Percentiles rank a stretch among this genome's conserved stretches.
Conservation (phyloP, 2,113 vertebrate genomes). For the Albula goreensis region DNA sequence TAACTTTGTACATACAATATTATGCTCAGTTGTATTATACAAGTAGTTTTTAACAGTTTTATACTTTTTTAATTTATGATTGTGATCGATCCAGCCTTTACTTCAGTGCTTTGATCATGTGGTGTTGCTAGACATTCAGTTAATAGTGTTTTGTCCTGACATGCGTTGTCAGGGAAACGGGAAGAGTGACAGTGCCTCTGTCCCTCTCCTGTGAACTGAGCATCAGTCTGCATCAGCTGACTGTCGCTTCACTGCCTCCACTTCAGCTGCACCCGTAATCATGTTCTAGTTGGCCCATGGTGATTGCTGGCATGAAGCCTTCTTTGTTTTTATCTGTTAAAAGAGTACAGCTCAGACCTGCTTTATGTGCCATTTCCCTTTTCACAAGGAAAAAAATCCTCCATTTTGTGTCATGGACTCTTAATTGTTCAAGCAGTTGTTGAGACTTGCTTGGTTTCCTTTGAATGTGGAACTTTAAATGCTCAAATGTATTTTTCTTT, state of each 20-base stretch:
- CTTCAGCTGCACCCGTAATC: background rate
- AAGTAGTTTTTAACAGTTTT: conserved; percentile 62
- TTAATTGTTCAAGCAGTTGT: background rate
- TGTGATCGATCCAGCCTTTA: conserved; percentile 48
- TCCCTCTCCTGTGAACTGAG: background rate
- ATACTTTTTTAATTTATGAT: conserved; percentile 65
- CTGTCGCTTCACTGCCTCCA: background rate
- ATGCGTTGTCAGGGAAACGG: background rate
- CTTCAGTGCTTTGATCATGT: conserved; percentile 51
- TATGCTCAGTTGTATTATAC: conserved; percentile 43
- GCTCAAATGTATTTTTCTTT: conserved; percentile 23
- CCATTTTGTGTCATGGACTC: background rate
- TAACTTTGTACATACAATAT: conserved; percentile 69
- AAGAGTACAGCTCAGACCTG: background rate
- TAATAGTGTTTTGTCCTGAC: conserved; percentile 28
- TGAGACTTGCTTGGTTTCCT: conserved; percentile 10
- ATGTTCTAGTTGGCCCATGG: background rate
- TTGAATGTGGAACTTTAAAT: conserved; percentile 16
- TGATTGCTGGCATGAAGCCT: background rate
- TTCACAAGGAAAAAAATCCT: background rate
- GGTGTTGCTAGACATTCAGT: conserved; percentile 44
- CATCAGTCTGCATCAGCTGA: conserved; percentile 14
- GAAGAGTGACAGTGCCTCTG: conserved; percentile 1
- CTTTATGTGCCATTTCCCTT: background rate
- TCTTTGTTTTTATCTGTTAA: conserved; percentile 4